Evolutionary conservation across 2,888 invertebrate genomes (phyloP).

Genomic region (Cheilosia urbana): DNA sequence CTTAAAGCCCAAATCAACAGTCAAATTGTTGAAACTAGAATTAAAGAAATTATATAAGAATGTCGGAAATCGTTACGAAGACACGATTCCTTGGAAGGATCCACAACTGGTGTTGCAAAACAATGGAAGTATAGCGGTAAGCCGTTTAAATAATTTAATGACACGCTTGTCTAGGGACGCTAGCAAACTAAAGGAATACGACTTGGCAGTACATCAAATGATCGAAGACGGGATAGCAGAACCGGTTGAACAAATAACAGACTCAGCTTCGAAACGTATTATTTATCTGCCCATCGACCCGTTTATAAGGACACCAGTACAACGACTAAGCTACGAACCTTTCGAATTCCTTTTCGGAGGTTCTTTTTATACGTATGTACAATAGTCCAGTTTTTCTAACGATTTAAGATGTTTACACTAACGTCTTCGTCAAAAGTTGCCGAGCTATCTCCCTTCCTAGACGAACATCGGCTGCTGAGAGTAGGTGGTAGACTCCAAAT

Average conservation of each 20-base stretch:
- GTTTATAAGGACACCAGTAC: constrained; percentile 13
- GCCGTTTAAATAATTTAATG: not conserved
- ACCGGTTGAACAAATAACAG: not conserved
- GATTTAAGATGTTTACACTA: constrained; percentile 6
- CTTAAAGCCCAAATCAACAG: too few relatives aligned
- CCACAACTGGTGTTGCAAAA: not conserved
- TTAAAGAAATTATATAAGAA: too few relatives aligned
- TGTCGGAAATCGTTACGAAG: constrained; percentile 7
- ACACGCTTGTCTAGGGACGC: constrained; percentile 19
- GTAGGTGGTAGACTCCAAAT: constrained; percentile 28
- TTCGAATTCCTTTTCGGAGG: too few relatives aligned
- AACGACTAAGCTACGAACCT: not conserved
- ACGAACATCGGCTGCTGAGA: constrained; percentile 16
- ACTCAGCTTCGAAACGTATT: not conserved
- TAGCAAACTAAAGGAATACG: constrained; percentile 13
- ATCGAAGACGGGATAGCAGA: constrained; percentile 12
- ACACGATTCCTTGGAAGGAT: constrained; percentile 19
- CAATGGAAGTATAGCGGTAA: constrained; percentile 20
- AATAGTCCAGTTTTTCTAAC: constrained; percentile 3
- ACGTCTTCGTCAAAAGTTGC: not conserved
- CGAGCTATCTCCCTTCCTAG: constrained; percentile 20
- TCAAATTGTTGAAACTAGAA: too few relatives aligned
- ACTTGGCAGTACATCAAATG: constrained; percentile 17
- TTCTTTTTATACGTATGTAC: constrained; percentile 18
- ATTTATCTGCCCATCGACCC: constrained; percentile 13